Evolutionary conservation across 1,140 invertebrate species (phyloP).

Genomic region (Danaus plexippus): DNA sequence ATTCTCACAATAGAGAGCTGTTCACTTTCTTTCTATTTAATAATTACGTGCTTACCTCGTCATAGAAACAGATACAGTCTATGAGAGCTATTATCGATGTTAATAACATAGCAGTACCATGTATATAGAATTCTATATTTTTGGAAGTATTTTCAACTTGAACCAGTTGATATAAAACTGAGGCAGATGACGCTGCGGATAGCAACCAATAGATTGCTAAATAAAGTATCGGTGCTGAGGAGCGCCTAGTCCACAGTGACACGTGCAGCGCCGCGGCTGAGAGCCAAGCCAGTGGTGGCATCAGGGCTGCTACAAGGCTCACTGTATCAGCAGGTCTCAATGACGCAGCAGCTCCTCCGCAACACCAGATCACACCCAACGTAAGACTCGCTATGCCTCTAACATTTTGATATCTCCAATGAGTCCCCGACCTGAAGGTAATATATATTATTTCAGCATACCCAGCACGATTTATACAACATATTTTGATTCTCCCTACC

Average conservation of each 20-base stretch:
- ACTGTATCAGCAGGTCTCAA: slow-evolving; percentile 41
- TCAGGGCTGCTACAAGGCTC: slow-evolving; percentile 34
- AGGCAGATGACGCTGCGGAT: slow-evolving; percentile 32
- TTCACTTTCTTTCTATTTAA: slow-evolving; percentile 1
- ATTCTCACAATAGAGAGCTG: too few relatives aligned
- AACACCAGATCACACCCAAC: slow-evolving; percentile 44
- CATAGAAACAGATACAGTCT: slow-evolving; percentile 60
- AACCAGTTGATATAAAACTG: slow-evolving; percentile 38
- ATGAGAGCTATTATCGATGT: slow-evolving; percentile 39
- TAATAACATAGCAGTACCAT: slow-evolving; percentile 35
- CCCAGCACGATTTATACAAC: background rate
- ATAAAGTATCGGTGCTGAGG: slow-evolving; percentile 47
- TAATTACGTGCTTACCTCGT: slow-evolving; percentile 45
- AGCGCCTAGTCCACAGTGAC: slow-evolving; percentile 45
- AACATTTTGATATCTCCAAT: slow-evolving; percentile 50
- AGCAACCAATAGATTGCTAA: slow-evolving; percentile 55
- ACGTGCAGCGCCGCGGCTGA: slow-evolving; percentile 50
- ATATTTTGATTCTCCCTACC: slow-evolving; percentile 6
- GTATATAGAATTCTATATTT: slow-evolving; percentile 43
- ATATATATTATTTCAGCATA: background rate
- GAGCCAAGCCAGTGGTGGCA: slow-evolving; percentile 49
- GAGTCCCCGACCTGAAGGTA: slow-evolving; percentile 9
- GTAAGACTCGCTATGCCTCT: slow-evolving; percentile 43
- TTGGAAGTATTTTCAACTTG: slow-evolving; percentile 13
- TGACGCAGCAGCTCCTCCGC: slow-evolving; percentile 35